These are phyloP conservation scores for Psilanteris sp. DNA, from an alignment of 1,140 invertebrate species.

Conservation along the genomic window DNA sequence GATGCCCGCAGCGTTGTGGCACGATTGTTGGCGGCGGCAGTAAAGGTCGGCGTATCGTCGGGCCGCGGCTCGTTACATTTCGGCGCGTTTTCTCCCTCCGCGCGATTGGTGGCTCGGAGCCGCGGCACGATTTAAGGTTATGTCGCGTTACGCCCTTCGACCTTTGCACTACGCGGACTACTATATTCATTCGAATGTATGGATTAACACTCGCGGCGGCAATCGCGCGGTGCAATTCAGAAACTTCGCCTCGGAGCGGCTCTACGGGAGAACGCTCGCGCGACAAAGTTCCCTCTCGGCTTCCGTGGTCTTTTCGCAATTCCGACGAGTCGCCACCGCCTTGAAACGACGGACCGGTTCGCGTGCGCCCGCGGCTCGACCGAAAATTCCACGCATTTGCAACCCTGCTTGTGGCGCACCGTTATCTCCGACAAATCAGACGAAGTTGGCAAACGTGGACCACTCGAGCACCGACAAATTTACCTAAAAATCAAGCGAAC, in stretches of 20 bases:
- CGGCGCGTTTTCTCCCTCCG: conserved; percentile 14
- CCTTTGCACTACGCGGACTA: conserved; percentile 20
- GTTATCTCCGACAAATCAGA: no score
- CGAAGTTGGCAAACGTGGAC: no score
- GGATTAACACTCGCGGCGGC: conserved; percentile 24
- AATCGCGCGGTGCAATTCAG: conserved; percentile 18
- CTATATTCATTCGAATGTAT: conserved; percentile 41
- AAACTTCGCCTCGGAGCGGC: conserved; percentile 11
- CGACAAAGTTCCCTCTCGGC: no score
- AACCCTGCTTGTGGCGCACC: no score
- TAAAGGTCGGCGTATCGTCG: conserved; percentile 3
- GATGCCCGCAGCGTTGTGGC: conserved; percentile 8
- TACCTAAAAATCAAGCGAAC: no score
- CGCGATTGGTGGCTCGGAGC: conserved; percentile 1
- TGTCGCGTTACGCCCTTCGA: conserved; percentile 37
- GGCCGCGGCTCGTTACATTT: conserved; percentile 11
- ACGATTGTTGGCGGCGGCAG: conserved; percentile 2
- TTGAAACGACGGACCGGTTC: no score
- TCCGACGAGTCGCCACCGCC: no score
- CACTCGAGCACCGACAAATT: no score
- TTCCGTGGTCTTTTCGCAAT: no score
- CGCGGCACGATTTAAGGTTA: conserved; percentile 27
- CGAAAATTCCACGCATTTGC: no score
- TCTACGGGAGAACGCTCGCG: no score
- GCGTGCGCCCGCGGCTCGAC: no score